Evolutionary conservation across 2,888 invertebrate species (phyloP).

Genomic region (Ormyrus thymus): DNA sequence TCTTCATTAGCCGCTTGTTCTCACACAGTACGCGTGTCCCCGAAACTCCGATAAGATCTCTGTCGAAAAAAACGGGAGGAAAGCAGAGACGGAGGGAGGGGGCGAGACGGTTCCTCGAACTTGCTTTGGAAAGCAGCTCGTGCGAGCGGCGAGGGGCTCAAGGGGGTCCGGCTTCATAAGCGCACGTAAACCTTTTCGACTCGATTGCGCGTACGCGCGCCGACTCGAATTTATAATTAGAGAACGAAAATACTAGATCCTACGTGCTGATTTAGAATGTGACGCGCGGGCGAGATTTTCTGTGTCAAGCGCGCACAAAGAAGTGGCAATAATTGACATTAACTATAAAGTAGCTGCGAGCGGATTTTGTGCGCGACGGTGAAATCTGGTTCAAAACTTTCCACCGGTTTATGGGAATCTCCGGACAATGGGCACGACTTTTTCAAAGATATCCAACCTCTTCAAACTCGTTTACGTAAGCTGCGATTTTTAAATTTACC

Average conservation of each 20-base stretch:
- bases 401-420: conserved; percentile 48
- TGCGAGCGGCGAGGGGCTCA: conserved; percentile 54
- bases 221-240: conserved; percentile 56
- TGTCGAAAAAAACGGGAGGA: conserved; percentile 34
- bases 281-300: conserved; percentile 22
- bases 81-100: neutral
- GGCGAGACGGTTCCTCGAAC: conserved; percentile 56
- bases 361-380: conserved; percentile 28
- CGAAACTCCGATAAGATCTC: conserved; percentile 68
- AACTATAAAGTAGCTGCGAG: conserved; percentile 31
- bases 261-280: conserved; percentile 47
- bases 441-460: conserved; percentile 40
- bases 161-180: conserved; percentile 54
- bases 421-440: conserved; percentile 41
- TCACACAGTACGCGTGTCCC: conserved; percentile 69
- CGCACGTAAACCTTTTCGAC: conserved; percentile 42
- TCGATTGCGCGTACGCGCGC: conserved; percentile 40
- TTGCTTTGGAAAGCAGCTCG: conserved; percentile 59
- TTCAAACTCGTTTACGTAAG: conserved; percentile 48
- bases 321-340: conserved; percentile 50
- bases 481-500: conserved; percentile 10
- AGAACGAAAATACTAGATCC: conserved; percentile 50
- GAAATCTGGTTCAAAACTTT: conserved; percentile 56
- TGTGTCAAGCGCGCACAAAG: conserved; percentile 37
- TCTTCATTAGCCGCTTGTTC: conserved; percentile 68